A percentile compares a stretch with the other conserved stretches of the same genome.
Conservation (phyloP, 2,113 vertebrate genomes). For the Cisticola juncidis region DNA sequence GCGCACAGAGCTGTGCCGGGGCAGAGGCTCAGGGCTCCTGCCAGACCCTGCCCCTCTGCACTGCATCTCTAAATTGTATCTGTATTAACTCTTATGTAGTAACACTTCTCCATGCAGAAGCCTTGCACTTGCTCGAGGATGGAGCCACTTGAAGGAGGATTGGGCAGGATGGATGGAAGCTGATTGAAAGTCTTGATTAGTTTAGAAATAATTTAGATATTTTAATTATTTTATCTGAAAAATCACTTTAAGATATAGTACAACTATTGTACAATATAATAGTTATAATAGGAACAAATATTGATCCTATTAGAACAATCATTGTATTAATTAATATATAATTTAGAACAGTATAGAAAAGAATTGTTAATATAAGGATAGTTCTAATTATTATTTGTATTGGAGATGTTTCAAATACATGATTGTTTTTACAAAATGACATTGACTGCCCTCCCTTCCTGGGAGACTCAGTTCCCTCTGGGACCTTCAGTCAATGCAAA, state of each 20-base stretch:
- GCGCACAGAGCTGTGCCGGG: not conserved
- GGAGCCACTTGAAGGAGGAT: not conserved
- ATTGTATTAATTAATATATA: not conserved
- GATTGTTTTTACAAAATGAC: not conserved
- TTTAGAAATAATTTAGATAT: not conserved
- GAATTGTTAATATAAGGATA: not conserved
- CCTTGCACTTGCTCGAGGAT: not conserved
- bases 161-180: fast-evolving
- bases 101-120: no score
- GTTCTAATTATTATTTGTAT: fast-evolving
- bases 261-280: no score
- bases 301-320: not conserved
- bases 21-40: not conserved
- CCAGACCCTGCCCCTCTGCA: not conserved
- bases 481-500: not conserved
- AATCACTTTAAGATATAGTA: no score
- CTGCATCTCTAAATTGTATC: not conserved
- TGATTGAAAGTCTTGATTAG: no score
- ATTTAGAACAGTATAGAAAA: no score
- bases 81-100: no score
- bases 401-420: not conserved
- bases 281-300: not conserved
- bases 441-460: not conserved
- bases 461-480: not conserved
- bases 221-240: not conserved